Percentiles rank a stretch among this genome's conserved stretches.
These are phyloP conservation scores for Podarcis raffonei DNA, from an alignment of 2,113 vertebrate genomes.

Conservation along the genomic window DNA sequence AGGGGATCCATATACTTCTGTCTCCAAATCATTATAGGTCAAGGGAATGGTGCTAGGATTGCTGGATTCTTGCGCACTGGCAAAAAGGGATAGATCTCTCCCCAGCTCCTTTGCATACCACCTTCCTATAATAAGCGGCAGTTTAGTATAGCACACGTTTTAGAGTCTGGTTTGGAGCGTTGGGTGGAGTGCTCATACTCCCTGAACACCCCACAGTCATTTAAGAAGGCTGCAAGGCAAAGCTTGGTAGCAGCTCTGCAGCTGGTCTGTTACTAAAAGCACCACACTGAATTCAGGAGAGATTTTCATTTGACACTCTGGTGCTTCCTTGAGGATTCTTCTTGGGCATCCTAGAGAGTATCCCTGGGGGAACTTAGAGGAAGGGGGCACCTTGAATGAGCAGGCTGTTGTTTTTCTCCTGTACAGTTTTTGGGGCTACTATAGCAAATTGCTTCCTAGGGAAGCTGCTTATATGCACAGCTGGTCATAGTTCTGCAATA, in stretches of 20 bases:
- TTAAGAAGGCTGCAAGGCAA: no score
- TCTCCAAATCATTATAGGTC: not conserved
- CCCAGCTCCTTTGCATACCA: no score
- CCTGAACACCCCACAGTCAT: no score
- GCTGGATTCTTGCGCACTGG: not conserved
- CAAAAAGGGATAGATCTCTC: not conserved
- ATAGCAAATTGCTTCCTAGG: not conserved
- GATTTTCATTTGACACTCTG: not conserved
- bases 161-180: not conserved
- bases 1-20: not conserved
- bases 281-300: not conserved
- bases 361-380: not conserved
- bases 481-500: no score
- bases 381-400: not conserved
- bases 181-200: not conserved
- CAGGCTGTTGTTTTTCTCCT: not conserved
- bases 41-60: not conserved
- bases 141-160: not conserved
- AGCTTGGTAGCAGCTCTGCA: no score
- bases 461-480: no score
- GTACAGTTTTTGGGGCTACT: not conserved
- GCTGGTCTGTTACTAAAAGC: not conserved
- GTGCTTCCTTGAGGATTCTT: not conserved
- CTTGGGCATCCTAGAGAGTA: not conserved
- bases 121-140: not conserved